Evolutionary conservation across 2,888 invertebrate species (phyloP).

Genomic region (Uloborus plumipes): DNA sequence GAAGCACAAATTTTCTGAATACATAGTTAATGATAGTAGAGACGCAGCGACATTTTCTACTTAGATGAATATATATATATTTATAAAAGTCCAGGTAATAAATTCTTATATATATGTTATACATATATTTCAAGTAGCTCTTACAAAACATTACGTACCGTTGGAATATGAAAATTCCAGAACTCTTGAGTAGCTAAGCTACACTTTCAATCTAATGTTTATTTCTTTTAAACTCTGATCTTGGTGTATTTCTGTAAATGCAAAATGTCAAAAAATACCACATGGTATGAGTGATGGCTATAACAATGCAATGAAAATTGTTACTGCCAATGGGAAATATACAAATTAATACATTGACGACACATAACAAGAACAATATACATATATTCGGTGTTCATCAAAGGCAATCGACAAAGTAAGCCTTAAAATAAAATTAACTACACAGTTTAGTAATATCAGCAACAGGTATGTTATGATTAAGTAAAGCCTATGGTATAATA

Average conservation of each 20-base stretch:
- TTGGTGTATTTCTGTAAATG: conserved; percentile 46
- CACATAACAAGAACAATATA: conserved; percentile 23
- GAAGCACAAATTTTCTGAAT: conserved; percentile 2
- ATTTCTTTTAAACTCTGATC: conserved; percentile 16
- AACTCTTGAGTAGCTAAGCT: conserved; percentile 20
- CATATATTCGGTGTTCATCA: conserved; percentile 21
- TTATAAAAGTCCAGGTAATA: conserved; percentile 12
- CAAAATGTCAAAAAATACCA: conserved; percentile 20
- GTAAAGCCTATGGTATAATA: neutral
- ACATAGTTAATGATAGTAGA: neutral
- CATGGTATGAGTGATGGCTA: neutral
- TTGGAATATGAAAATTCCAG: conserved; percentile 9
- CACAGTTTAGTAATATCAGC: neutral
- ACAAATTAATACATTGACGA: conserved; percentile 32
- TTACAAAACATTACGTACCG: conserved; percentile 17
- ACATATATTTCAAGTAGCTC: conserved; percentile 8
- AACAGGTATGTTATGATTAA: neutral
- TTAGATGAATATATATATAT: too few species aligned
- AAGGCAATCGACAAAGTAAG: neutral
- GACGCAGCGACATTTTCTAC: too few species aligned
- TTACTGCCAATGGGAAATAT: conserved; percentile 20
- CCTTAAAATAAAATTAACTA: neutral
- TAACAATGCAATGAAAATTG: neutral
- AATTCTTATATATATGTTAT: conserved; percentile 9
- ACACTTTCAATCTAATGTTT: neutral